A percentile compares a stretch with the other conserved stretches of the same genome.
Evolutionary conservation across 2,888 invertebrate genomes (phyloP).

Genomic region (Dysmachus trigonus): DNA sequence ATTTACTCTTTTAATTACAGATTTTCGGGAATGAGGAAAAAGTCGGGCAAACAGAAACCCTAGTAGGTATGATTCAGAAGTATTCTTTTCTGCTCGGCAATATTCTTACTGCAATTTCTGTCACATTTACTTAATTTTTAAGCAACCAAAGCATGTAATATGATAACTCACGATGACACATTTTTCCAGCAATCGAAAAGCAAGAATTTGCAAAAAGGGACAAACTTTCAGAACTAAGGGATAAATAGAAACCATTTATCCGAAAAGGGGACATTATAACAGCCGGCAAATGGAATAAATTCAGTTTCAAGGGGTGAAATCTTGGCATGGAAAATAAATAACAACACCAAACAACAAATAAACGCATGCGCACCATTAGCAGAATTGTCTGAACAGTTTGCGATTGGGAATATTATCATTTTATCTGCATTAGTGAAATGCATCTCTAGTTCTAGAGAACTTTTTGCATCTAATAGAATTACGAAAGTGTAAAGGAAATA

Average conservation of each 20-base stretch:
- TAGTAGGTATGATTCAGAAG: neutral
- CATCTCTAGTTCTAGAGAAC: neutral
- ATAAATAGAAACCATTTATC: neutral
- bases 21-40: too few species aligned
- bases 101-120: neutral
- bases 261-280: neutral
- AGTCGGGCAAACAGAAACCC: too few species aligned
- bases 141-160: neutral
- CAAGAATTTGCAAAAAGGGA: neutral
- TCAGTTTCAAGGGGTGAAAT: constrained; percentile 14
- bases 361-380: neutral
- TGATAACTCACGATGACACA: neutral
- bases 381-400: neutral
- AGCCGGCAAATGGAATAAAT: neutral
- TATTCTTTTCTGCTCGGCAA: neutral
- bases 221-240: neutral
- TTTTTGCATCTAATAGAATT: neutral
- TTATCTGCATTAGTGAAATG: neutral
- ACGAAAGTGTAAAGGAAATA: neutral
- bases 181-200: neutral
- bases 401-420: constrained; percentile 3
- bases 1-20: too few species aligned
- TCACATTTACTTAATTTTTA: neutral
- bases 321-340: neutral
- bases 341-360: neutral